phyloP scores from a whole-genome alignment of 2,113 vertebrate genomes.

The Percina caprodes region DNA sequence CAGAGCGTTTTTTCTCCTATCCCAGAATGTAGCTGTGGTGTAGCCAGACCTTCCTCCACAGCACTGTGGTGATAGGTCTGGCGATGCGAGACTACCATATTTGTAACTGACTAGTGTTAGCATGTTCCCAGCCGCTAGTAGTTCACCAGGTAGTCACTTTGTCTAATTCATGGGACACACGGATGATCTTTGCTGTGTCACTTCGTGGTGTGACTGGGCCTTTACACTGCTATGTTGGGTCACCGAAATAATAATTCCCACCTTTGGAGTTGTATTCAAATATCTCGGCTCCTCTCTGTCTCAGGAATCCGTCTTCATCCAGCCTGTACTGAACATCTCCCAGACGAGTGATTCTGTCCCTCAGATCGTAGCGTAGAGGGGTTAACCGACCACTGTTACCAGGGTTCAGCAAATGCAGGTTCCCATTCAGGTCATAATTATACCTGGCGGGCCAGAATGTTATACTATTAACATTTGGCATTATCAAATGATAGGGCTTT shows the following conservation, averaged over 20 bases:
- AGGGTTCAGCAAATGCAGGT: slow-evolving; percentile 95
- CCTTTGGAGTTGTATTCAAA: slow-evolving; percentile 99
- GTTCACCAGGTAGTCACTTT: neutral
- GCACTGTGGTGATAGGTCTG: too few species aligned
- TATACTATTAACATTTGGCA: neutral
- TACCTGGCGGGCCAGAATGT: slow-evolving; percentile 70
- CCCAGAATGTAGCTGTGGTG: too few species aligned
- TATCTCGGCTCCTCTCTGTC: slow-evolving; percentile 95
- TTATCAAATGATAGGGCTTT: neutral
- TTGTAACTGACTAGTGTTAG: neutral
- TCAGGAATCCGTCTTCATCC: slow-evolving; percentile 96
- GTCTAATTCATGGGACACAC: neutral
- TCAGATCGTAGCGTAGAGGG: slow-evolving; percentile 93
- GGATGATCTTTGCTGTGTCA: neutral
- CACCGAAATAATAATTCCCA: slow-evolving; percentile 2
- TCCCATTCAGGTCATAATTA: slow-evolving; percentile 98
- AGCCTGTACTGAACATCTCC: slow-evolving; percentile 95
- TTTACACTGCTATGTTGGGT: neutral
- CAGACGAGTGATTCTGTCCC: slow-evolving; percentile 96
- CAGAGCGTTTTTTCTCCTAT: too few species aligned
- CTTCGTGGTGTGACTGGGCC: neutral
- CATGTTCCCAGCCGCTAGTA: neutral
- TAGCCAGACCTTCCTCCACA: too few species aligned
- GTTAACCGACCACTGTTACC: slow-evolving; percentile 93
- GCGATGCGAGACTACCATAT: neutral